Base-by-base conservation (phyloP, 2,113 vertebrate genomes). In the Brachypodius melanocephalos region DNA sequence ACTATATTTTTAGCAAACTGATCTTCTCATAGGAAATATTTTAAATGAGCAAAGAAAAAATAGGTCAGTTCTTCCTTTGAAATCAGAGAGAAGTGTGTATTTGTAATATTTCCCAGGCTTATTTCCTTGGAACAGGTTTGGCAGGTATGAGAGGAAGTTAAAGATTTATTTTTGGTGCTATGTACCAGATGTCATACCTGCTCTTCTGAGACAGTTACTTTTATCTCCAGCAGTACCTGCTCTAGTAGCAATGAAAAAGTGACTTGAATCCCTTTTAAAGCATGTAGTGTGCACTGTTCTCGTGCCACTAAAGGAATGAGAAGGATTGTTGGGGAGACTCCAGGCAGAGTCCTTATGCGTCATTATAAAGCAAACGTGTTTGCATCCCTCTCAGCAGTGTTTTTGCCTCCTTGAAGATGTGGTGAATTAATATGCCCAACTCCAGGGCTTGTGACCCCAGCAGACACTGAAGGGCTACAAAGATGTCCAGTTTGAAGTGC, bases 91-190 rank as follows among this genome's bases (percentile, higher is more conserved):
- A 78, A 89, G 82, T 90, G 73, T 94, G 86, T 87, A 84, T 84
- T 97, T 55, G 79, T 98, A 96, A 93, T 95, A 31, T 85, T 93
- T 93, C 94, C 91, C 93, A 96, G 96, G 72, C 86, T 96, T 95
- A 85, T 95, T 96, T 96, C 94, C 78, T 96, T 62, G 69, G 80
- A 93, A 93, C 92, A 61, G 65, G 92, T 88, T 90, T 96, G 97
- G 97, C 97, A 97, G 96, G 96, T 95, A 91, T 74, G 93, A 93
- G 91, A 80, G 85, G 91, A 96, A 97, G 95, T 97, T 95, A 96
- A 96, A 97, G 97, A 97, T 98, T 97, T 95, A 96, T 97, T 95
- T 97, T 96, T 77, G 95, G 95, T 85, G 96, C 89, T 58, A 26
- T 72, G 91, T 96, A 95, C 88, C 97, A 97, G 93, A 96, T 97